phyloP scores from a whole-genome alignment of 2,888 invertebrate species.

The Agapetus fuscipes region DNA sequence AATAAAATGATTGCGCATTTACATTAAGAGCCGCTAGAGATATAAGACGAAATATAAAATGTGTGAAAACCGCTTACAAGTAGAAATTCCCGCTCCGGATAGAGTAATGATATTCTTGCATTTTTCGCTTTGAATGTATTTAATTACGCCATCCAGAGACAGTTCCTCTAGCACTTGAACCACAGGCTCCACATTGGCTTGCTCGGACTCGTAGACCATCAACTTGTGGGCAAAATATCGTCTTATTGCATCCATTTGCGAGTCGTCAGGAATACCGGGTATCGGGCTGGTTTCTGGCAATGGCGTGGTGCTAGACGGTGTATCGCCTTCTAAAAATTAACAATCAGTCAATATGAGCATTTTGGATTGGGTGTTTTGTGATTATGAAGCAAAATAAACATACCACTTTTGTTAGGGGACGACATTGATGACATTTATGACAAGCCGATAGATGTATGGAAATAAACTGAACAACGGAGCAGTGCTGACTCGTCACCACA shows the following conservation, averaged over 20 bases:
- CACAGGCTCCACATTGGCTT: slow-evolving; percentile 28
- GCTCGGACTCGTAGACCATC: slow-evolving; percentile 42
- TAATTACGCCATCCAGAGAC: slow-evolving; percentile 64
- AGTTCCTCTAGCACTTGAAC: slow-evolving; percentile 56
- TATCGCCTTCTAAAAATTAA: slow-evolving; percentile 1
- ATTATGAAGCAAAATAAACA: slow-evolving; percentile 8
- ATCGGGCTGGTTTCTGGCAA: slow-evolving; percentile 5
- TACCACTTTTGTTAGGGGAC: slow-evolving; percentile 8
- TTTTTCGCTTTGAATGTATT: slow-evolving; percentile 65
- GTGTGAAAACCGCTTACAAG: too few species aligned
- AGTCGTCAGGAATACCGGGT: slow-evolving; percentile 27
- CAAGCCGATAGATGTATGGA: slow-evolving; percentile 7
- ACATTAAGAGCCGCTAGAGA: too few species aligned
- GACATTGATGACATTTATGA: slow-evolving; percentile 14
- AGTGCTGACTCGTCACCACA: neutral
- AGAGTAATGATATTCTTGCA: slow-evolving; percentile 85
- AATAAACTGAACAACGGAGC: neutral
- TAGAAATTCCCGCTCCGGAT: slow-evolving; percentile 95
- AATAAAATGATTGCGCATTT: too few species aligned
- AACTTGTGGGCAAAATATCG: slow-evolving; percentile 57
- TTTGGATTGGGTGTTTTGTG: neutral
- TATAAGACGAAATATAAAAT: too few species aligned
- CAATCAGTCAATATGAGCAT: neutral
- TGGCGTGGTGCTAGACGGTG: slow-evolving; percentile 2
- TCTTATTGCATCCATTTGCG: slow-evolving; percentile 53